Evolutionary conservation across 2,888 invertebrate species (phyloP).

Genomic region (Drosophila cognata): DNA sequence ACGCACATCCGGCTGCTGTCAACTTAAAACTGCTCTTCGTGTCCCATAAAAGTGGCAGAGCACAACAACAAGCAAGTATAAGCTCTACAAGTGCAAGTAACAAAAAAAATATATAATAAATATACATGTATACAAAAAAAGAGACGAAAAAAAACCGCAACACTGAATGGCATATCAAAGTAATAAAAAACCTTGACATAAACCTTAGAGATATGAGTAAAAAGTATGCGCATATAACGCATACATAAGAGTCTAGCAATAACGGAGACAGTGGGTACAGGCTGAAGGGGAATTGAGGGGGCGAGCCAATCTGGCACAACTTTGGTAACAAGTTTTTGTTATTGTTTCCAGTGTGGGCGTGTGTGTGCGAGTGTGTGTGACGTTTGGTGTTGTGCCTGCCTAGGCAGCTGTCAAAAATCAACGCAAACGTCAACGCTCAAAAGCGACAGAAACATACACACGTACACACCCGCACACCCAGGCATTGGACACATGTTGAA

Average conservation of each 20-base stretch:
- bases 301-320: slow-evolving; percentile 70
- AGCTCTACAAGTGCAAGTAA: slow-evolving; percentile 39
- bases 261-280: slow-evolving; percentile 38
- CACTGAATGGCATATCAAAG: slow-evolving; percentile 50
- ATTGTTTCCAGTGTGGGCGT: slow-evolving; percentile 56
- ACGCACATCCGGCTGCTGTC: slow-evolving; percentile 62
- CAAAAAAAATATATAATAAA: slow-evolving; percentile 20
- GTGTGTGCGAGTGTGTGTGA: slow-evolving; percentile 37
- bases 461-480: slow-evolving; percentile 22
- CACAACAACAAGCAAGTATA: slow-evolving; percentile 39
- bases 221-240: slow-evolving; percentile 64
- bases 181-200: slow-evolving; percentile 75
- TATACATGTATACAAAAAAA: not conserved
- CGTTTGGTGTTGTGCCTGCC: slow-evolving; percentile 58
- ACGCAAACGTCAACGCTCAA: slow-evolving; percentile 75
- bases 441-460: slow-evolving; percentile 53
- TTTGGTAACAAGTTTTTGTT: slow-evolving; percentile 77
- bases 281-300: not conserved
- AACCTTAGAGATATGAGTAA: slow-evolving; percentile 76
- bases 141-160: slow-evolving; percentile 20
- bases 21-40: slow-evolving; percentile 70
- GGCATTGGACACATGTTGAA: slow-evolving; percentile 74
- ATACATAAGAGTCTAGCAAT: slow-evolving; percentile 70
- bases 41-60: slow-evolving; percentile 38
- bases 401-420: slow-evolving; percentile 81